phyloP scores from a whole-genome alignment of 1,140 invertebrate genomes.

The Apis cerana region DNA sequence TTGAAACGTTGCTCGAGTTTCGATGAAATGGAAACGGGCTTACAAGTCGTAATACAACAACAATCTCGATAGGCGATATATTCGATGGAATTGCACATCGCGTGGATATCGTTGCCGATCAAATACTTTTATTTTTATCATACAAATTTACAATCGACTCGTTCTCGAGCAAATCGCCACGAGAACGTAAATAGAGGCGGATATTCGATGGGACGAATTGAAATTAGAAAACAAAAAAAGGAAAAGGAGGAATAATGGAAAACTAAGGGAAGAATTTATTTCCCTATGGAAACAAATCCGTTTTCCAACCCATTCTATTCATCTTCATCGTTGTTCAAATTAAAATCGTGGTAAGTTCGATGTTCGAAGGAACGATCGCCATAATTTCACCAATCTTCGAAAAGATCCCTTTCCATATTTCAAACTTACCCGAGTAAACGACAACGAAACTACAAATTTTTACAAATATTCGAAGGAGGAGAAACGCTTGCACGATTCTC shows the following conservation, averaged over 20 bases:
- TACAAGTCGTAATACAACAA: not conserved
- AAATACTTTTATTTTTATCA: not conserved
- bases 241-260: not conserved
- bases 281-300: not conserved
- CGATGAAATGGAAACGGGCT: not conserved
- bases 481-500: too few relatives aligned
- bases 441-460: not conserved
- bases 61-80: not conserved
- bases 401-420: too few relatives aligned
- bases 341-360: not conserved
- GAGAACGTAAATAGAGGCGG: too few relatives aligned
- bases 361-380: too few relatives aligned
- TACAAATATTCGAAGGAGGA: too few relatives aligned
- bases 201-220: too few relatives aligned
- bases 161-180: not conserved
- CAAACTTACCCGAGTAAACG: not conserved
- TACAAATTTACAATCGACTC: slow-evolving; percentile 24
- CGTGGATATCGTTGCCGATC: not conserved
- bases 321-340: not conserved
- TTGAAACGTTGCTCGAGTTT: not conserved
- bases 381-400: too few relatives aligned
- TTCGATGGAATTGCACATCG: too few relatives aligned
- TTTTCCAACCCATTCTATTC: not conserved
- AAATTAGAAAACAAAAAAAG: not conserved
- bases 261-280: not conserved